These are phyloP conservation scores for Diorhabda sublineata DNA, from an alignment of 1,140 invertebrate genomes.

Conservation along the genomic window DNA sequence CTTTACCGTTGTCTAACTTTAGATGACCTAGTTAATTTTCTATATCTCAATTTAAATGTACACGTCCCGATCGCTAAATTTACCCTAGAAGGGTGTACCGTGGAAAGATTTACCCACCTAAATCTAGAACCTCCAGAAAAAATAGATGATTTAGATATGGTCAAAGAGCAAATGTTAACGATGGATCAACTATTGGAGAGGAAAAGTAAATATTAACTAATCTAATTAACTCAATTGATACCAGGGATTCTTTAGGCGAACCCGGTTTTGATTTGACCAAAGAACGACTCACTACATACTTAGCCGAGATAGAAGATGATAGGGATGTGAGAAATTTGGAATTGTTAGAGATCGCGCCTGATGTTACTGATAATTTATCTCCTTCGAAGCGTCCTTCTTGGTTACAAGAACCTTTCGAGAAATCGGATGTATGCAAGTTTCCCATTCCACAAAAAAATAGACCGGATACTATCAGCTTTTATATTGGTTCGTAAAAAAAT, in stretches of 20 bases:
- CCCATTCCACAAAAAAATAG: conserved; percentile 23
- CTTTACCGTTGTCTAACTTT: conserved; percentile 26
- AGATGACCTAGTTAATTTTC: conserved; percentile 22
- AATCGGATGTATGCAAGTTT: conserved; percentile 25
- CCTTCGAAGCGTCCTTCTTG: conserved; percentile 20
- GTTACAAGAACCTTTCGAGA: conserved; percentile 17
- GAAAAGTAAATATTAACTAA: background rate
- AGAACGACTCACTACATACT: conserved; percentile 13
- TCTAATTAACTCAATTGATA: background rate
- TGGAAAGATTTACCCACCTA: conserved; percentile 31
- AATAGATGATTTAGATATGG: conserved; percentile 20
- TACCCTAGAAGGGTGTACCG: conserved; percentile 27
- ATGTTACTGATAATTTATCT: conserved; percentile 13
- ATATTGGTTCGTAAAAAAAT: conserved; percentile 15
- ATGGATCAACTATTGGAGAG: background rate
- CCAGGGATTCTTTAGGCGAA: background rate
- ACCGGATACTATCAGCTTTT: conserved; percentile 22
- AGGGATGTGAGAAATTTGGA: background rate
- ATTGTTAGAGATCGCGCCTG: conserved; percentile 26
- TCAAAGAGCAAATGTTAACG: conserved; percentile 10
- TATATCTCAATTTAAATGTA: conserved; percentile 20
- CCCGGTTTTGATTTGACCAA: conserved; percentile 9
- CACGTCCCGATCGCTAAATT: conserved; percentile 21
- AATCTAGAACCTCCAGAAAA: conserved; percentile 31
- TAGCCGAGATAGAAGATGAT: conserved; percentile 17